Percentiles rank a stretch among this genome's conserved stretches.
Conservation (phyloP, 2,113 vertebrate species). For the Otis tarda region DNA sequence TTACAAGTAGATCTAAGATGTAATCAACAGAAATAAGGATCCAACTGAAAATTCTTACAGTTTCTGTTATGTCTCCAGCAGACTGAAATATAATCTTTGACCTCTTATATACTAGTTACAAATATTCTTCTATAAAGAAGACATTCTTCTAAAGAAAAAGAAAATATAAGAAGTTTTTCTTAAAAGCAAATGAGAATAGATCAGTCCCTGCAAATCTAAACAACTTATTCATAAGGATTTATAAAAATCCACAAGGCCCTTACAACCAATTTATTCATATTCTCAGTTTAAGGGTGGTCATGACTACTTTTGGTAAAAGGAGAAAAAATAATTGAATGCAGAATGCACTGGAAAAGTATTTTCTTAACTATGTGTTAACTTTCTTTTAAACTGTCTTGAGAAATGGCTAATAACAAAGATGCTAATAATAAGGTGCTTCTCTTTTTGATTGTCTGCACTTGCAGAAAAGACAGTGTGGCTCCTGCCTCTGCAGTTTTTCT, state of each 20-base stretch:
- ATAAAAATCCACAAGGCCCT: neutral
- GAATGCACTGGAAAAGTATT: neutral
- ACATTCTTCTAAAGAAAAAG: neutral
- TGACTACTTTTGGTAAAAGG: neutral
- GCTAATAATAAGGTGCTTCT: neutral
- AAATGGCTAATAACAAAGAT: neutral
- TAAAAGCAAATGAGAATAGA: neutral
- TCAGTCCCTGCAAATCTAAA: neutral
- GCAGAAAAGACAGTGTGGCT: neutral
- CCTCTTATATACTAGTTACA: neutral
- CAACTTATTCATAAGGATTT: neutral
- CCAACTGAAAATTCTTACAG: neutral
- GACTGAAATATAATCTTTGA: neutral
- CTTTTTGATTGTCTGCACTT: neutral
- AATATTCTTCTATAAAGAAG: neutral
- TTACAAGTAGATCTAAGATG: neutral
- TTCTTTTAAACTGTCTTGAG: neutral
- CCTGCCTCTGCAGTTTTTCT: neutral
- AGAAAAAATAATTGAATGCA: neutral
- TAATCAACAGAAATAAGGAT: neutral
- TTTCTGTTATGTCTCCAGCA: neutral
- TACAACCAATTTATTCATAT: neutral
- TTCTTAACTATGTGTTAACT: neutral
- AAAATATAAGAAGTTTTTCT: neutral
- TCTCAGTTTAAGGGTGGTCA: neutral